Base-by-base conservation (phyloP, 2,888 invertebrate genomes). In the Leptothorax acervorum region DNA sequence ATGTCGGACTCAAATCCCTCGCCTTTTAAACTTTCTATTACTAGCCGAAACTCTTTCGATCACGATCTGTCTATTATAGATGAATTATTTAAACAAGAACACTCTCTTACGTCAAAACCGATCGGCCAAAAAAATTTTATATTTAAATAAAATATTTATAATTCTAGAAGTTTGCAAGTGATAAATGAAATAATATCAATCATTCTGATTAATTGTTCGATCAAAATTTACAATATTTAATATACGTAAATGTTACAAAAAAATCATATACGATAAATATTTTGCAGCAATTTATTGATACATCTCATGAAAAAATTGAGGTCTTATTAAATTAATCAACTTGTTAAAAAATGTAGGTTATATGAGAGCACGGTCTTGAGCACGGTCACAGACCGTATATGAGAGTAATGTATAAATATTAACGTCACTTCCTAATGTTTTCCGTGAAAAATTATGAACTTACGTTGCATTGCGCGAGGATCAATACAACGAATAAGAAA, bases 31-130 rank as follows among this genome's bases (percentile, higher is more conserved):
- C 71, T 76, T 79, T 70, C 78, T 86, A 73, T 84, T 76, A 39
- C 71, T 71, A 48, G 82, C 86, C 82, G 31, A 86, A 88, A 87
- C 90, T 91, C 88, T 90, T 91, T 87, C 86, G 78, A 84, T 88
- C 68, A 55, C 68, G 2, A 48, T 60, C 48, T 39, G 18, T 55
- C 18, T 42, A 42, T 42, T 42, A 42, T 4, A 62, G 18, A 5
- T 73, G 12, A 45, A 28, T 6, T 45, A 8, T 71, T 79, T 31
- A 35, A 70, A 65, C 11, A 65, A 39, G 3, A n/a, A 57, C 2
- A 28, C 57, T 57, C 0, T 79, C 3, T 55, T 45, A 3, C 6
- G 0, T 18, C 18, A 39, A 11, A 65, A 68, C 3, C 11, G 2
- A 42, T 31, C 3, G 1, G 35, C 1, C 18, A 6, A 18, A 57